Percentiles rank a stretch among this genome's conserved stretches.
phyloP scores from a whole-genome alignment of 2,797 vertebrate species.

The Enteromius trimaculatus region DNA sequence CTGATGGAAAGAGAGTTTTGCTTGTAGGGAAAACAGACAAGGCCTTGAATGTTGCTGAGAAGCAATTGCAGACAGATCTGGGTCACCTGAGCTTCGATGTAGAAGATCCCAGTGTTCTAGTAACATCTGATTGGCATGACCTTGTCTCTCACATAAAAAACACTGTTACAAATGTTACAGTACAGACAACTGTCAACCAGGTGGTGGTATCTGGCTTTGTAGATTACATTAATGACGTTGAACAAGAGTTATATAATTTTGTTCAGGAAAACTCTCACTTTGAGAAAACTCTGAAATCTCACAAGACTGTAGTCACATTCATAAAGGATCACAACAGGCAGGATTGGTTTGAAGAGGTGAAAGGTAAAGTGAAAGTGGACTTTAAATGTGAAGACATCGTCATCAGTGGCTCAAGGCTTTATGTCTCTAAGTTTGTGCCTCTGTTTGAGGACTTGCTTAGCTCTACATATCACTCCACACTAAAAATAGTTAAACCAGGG shows the following conservation, averaged over 20 bases:
- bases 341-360: slow-evolving; percentile 58
- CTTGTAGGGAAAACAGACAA: slow-evolving; percentile 71
- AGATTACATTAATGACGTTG: slow-evolving; percentile 63
- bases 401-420: slow-evolving; percentile 76
- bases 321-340: slow-evolving; percentile 66
- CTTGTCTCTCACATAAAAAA: slow-evolving; percentile 66
- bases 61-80: slow-evolving; percentile 71
- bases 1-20: slow-evolving; percentile 61
- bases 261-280: slow-evolving; percentile 72
- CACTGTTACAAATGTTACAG: slow-evolving; percentile 63
- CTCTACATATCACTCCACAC: slow-evolving; percentile 65
- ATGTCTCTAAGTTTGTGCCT: slow-evolving; percentile 64
- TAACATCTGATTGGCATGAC: slow-evolving; percentile 72
- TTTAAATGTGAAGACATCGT: slow-evolving; percentile 70
- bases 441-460: slow-evolving; percentile 62
- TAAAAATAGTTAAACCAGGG: slow-evolving; percentile 77
- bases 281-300: slow-evolving; percentile 67
- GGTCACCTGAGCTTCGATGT: slow-evolving; percentile 65
- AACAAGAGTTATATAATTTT: slow-evolving; percentile 71
- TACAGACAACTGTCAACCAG: slow-evolving; percentile 57
- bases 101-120: slow-evolving; percentile 71
- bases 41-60: slow-evolving; percentile 74
- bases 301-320: slow-evolving; percentile 71
- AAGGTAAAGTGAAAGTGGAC: slow-evolving; percentile 66
- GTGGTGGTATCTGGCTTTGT: slow-evolving; percentile 79